Evolutionary conservation across 2,113 vertebrate genomes (phyloP), one percentile per base, ranked within the genome.

Genomic region (Pteruthius melanotis): DNA sequence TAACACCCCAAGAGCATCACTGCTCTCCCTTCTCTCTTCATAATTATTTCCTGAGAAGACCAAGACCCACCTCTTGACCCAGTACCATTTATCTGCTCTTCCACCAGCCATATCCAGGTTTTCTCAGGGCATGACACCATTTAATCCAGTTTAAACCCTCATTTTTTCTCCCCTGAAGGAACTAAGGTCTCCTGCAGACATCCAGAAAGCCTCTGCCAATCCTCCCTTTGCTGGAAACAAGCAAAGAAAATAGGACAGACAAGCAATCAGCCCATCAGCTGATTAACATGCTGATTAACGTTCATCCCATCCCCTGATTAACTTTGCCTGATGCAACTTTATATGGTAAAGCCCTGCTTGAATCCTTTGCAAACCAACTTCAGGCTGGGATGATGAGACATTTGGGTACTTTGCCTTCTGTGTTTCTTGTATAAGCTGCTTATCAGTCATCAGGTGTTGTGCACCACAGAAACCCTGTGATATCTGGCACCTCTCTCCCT

Each of bases 351-450:
- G 42, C 39, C 5, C 31, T 56, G 13, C 35, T 71, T 75, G 64
- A 79, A 61, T 87, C 87, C 87, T 79, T 78, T 49, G 26, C 79
- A 87, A 80, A 50, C 21, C 35, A 44, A 17, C 42, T 44, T 44
- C 42, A 71, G 47, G 6, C 31, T 30, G 60, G 91, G 68, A 89
- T 54, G 95, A 90, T 93, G 83, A 94, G 91, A 90, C 80, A 89
- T 96, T 78, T 57, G 49, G 44, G 80, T 92, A 82, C 77, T 75
- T 70, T 52, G 78, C 35, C 11, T 86, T 76, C 56, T 0, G 24
- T 28, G 68, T 47, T 20, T 75, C 42, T 77, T 3, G 0, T 7
- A 3, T 0, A 9, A 54, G 7, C 31, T 71, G 11, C 37, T 87
- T 84, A 60, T 94, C 96, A 82, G 40, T 13, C 60, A 89, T 75